These are phyloP conservation scores for Amphipyra tragopoginis DNA, from an alignment of 2,888 invertebrate species.

Conservation along the genomic window DNA sequence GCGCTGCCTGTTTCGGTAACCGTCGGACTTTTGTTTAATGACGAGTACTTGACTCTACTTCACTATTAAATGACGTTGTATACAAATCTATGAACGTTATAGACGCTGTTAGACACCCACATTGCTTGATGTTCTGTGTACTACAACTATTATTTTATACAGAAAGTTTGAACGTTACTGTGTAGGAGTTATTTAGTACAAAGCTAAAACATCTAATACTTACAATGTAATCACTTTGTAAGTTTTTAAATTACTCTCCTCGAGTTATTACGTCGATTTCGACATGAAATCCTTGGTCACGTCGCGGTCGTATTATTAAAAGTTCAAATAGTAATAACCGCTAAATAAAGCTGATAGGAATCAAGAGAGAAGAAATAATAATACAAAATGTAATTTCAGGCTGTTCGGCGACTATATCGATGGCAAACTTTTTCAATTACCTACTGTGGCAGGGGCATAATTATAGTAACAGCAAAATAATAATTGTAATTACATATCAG, in stretches of 20 bases:
- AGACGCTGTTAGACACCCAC: slow-evolving; percentile 24
- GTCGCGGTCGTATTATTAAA: slow-evolving; percentile 79
- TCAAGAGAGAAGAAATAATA: slow-evolving; percentile 77
- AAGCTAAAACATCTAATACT: slow-evolving; percentile 46
- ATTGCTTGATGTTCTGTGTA: slow-evolving; percentile 17
- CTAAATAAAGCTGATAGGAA: slow-evolving; percentile 82
- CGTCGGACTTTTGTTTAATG: slow-evolving; percentile 72
- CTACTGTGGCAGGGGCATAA: slow-evolving; percentile 72
- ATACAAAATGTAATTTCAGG: slow-evolving; percentile 83
- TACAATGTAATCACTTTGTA: slow-evolving; percentile 76
- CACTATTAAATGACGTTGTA: slow-evolving; percentile 46
- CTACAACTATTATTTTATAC: slow-evolving; percentile 30
- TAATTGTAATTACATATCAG: slow-evolving; percentile 71
- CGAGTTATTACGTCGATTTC: slow-evolving; percentile 55
- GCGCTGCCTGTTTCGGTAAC: slow-evolving; percentile 70
- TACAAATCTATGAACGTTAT: slow-evolving; percentile 20
- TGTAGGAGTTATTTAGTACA: slow-evolving; percentile 41
- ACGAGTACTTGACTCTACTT: slow-evolving; percentile 65
- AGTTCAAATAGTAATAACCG: slow-evolving; percentile 84
- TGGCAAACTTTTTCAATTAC: slow-evolving; percentile 89
- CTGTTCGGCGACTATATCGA: slow-evolving; percentile 79
- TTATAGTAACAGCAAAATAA: slow-evolving; percentile 74
- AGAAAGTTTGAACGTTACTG: slow-evolving; percentile 20
- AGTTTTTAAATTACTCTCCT: slow-evolving; percentile 73
- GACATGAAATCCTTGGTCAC: slow-evolving; percentile 68